phyloP scores from a whole-genome alignment of 2,888 invertebrate species.

The Tineola bisselliella region DNA sequence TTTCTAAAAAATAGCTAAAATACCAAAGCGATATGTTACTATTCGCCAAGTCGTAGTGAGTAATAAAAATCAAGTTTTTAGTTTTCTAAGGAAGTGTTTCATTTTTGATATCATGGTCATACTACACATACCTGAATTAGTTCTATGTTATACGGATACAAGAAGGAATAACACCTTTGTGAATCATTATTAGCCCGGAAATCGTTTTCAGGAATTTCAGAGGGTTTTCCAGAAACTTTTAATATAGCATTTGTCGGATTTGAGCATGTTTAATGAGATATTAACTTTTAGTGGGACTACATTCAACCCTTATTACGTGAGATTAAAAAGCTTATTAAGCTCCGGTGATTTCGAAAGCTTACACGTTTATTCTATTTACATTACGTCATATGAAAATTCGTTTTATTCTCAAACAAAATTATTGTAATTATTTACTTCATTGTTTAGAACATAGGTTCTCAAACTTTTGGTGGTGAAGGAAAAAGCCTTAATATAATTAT shows the following conservation, averaged over 20 bases:
- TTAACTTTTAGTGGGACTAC: not conserved
- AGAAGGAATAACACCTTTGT: conserved; percentile 3
- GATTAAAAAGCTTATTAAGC: not conserved
- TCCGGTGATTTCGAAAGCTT: not conserved
- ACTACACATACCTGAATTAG: not conserved
- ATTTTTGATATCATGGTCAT: not conserved
- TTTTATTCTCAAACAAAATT: not conserved
- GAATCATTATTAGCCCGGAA: not conserved
- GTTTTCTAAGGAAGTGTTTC: too few relatives aligned
- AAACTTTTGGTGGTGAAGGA: too few relatives aligned
- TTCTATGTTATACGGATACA: not conserved
- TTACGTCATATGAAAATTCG: not conserved
- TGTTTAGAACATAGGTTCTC: too few relatives aligned
- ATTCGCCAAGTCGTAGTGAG: too few relatives aligned
- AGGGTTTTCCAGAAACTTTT: not conserved
- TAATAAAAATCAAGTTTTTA: too few relatives aligned
- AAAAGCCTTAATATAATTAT: too few relatives aligned
- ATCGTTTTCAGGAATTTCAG: not conserved
- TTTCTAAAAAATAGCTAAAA: too few relatives aligned
- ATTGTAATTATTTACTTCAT: too few relatives aligned
- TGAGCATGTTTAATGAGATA: not conserved
- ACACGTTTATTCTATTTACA: not conserved
- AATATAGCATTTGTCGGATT: not conserved
- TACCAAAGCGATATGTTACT: too few relatives aligned
- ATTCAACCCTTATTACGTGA: not conserved